phyloP scores from a whole-genome alignment of 2,113 vertebrate genomes.

The Strix aluco region DNA sequence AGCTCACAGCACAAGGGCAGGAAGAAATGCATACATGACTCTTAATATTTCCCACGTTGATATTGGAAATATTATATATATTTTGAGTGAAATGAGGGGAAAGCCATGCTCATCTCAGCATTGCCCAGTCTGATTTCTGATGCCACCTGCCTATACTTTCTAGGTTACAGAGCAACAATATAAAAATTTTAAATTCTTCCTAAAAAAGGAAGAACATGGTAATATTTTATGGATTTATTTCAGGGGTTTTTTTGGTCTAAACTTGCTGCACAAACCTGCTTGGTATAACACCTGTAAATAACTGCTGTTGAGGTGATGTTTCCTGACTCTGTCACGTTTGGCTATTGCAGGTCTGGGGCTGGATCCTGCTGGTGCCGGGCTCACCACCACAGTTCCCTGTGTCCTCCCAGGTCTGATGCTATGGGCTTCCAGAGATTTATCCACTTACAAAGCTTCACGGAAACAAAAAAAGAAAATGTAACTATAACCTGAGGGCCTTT shows the following conservation, averaged over 20 bases:
- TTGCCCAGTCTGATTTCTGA: not conserved
- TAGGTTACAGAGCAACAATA: too few species aligned
- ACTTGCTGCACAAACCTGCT: not conserved
- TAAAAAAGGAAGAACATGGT: not conserved
- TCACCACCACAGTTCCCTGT: rapidly evolving
- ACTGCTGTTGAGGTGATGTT: not conserved
- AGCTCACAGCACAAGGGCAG: not conserved
- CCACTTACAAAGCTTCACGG: rapidly evolving
- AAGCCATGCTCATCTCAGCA: not conserved
- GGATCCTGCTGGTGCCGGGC: not conserved
- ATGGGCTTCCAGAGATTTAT: not conserved
- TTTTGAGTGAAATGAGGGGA: not conserved
- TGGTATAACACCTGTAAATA: rapidly evolving
- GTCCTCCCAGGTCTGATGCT: not conserved
- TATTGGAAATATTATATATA: not conserved
- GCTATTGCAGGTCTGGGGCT: too few species aligned
- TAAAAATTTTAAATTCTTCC: not conserved
- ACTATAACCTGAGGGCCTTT: not conserved
- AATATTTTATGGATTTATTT: not conserved
- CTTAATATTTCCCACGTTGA: not conserved
- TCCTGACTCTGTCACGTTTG: not conserved
- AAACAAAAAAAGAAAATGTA: not conserved
- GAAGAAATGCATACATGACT: not conserved
- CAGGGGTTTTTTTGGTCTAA: not conserved
- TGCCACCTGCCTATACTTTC: too few species aligned